These are phyloP conservation scores for Halisarca cf. caerulea DNA, from an alignment of 37 sponge, comb jelly and placozoan species.

Conservation along the genomic window DNA sequence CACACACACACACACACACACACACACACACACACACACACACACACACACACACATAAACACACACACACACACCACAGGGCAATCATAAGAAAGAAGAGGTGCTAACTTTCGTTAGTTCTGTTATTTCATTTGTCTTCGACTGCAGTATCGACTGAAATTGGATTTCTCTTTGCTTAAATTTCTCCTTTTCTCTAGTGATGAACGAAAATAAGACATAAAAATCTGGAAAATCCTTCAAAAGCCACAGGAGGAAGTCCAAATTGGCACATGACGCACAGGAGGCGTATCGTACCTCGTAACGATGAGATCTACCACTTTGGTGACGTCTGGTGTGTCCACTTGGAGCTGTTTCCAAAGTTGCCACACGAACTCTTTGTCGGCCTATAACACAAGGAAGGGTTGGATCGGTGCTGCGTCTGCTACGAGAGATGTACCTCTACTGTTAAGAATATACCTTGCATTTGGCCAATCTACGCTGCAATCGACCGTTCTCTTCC, in stretches of 20 bases:
- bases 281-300: too few relatives aligned
- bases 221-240: too few relatives aligned
- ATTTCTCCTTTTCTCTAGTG: constrained; percentile 65
- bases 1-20: constrained; percentile 25
- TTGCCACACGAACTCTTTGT: constrained; percentile 86
- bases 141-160: background rate
- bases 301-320: constrained; percentile 58
- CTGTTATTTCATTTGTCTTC: constrained; percentile 31
- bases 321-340: constrained; percentile 64
- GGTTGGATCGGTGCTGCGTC: background rate
- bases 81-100: background rate
- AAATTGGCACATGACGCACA: background rate
- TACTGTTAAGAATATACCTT: constrained; percentile 33
- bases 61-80: constrained; percentile 12
- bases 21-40: constrained; percentile 25
- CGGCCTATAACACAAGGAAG: constrained; percentile 44
- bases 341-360: constrained; percentile 80
- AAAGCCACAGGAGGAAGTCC: too few relatives aligned
- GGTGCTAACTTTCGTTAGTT: constrained; percentile 24
- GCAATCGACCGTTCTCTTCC: constrained; percentile 40
- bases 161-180: background rate
- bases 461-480: constrained; percentile 43
- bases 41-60: constrained; percentile 18
- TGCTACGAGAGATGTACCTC: background rate
- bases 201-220: too few relatives aligned